phyloP scores from a whole-genome alignment of 2,888 invertebrate genomes.

The Brachyptera risi region DNA sequence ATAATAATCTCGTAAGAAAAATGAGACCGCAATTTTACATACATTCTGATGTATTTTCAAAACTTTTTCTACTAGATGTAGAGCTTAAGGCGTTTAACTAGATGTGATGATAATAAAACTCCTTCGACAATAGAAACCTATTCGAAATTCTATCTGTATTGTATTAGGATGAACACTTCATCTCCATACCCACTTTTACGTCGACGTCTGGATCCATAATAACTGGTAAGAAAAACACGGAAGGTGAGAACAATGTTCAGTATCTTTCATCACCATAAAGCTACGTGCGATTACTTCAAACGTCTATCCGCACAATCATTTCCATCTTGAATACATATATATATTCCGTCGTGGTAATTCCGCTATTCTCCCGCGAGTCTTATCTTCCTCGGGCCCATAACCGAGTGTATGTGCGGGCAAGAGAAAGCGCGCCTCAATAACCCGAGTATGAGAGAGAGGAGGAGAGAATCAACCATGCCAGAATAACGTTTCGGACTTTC shows the following conservation, averaged over 20 bases:
- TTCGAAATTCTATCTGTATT: not conserved
- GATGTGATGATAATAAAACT: not conserved
- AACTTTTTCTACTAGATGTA: too few relatives aligned
- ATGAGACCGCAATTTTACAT: too few relatives aligned
- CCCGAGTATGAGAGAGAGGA: not conserved
- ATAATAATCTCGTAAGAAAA: too few relatives aligned
- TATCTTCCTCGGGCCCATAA: too few relatives aligned
- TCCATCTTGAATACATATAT: conserved; percentile 11
- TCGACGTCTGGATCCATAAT: too few relatives aligned
- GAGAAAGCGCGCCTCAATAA: conserved; percentile 13
- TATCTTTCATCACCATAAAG: not conserved
- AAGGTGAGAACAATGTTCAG: not conserved
- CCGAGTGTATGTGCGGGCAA: too few relatives aligned
- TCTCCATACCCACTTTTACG: too few relatives aligned
- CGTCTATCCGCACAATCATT: not conserved
- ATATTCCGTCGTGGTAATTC: conserved; percentile 10
- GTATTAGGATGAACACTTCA: not conserved
- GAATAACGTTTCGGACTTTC: conserved; percentile 12
- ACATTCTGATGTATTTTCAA: too few relatives aligned
- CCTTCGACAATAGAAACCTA: not conserved
- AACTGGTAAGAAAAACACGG: too few relatives aligned
- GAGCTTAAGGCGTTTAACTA: too few relatives aligned
- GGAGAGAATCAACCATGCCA: conserved; percentile 4
- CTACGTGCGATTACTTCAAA: not conserved
- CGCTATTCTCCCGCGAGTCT: not conserved